Evolutionary conservation across 1,140 invertebrate species (phyloP), one percentile per base, ranked within the genome.

Genomic region (Euglossa dilemma): DNA sequence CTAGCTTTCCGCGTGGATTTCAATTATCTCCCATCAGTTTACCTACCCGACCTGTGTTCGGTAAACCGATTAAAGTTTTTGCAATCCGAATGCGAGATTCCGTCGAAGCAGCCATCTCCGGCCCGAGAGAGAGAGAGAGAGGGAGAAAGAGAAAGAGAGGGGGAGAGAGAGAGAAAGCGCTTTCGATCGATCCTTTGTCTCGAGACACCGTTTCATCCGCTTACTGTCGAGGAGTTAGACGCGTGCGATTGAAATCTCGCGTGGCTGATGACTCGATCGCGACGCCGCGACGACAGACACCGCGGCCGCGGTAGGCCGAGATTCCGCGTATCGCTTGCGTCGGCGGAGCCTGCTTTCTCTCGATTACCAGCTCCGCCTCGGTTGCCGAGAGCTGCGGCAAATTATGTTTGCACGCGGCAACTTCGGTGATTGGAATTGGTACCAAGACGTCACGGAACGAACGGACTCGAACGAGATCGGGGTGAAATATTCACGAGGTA

Each of bases 1-100:
- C 72, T 87, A 79, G 89, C 87, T 91, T 91, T 91, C 88, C 90
- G 87, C 89, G 85, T 90, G 87, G 90, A 88, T 92, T 92, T 91
- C 91, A 92, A 92, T 92, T 92, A 92, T 88, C 88, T 92, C 69
- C 84, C 88, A 89, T 89, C 84, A 80, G 84, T 82, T 85, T 73
- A 61, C 73, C 76, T 63, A 59, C 70, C 63, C 75, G 69, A 16
- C 72, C 75, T 7, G 50, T 86, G 50, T 86, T 85, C 81, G 80
- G 67, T 84, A 84, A 88, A 88, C 88, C 88, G 89, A 90, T 90
- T 90, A 90, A 90, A 90, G 86, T 90, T 90, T 90, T 90, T 90
- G 78, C 80, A 67, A 85, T 85, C n/a, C 45, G 52, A 23, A 36
- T 81, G 73, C 64, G 16, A 64, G 56, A 80, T 12, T 71, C 3